Conservation (phyloP, 2,797 vertebrate genomes). For the Urosaurus nigricauda region DNA sequence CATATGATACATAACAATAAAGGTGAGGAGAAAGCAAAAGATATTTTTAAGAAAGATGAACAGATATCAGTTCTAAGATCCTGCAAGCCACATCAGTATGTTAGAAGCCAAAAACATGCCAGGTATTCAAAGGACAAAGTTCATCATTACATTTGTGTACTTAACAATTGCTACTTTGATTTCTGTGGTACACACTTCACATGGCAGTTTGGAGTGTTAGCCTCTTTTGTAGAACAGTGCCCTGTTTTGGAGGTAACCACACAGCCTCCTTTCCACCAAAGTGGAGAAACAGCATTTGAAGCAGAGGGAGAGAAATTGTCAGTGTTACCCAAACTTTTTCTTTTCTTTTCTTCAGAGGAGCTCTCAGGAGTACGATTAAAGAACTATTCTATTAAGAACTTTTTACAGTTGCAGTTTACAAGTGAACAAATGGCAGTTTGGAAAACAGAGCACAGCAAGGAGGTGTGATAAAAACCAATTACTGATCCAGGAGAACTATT, state of each 20-base stretch:
- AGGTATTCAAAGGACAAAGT: background rate
- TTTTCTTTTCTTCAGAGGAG: background rate
- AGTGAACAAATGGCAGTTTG: slow-evolving; percentile 11
- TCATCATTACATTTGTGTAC: background rate
- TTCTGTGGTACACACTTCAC: background rate
- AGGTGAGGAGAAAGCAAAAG: background rate
- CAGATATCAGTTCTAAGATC: background rate
- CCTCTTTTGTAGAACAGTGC: background rate
- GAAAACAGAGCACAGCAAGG: slow-evolving; percentile 27
- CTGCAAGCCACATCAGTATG: background rate
- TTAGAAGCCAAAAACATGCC: background rate
- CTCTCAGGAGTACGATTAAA: slow-evolving; percentile 25
- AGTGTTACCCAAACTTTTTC: slow-evolving; percentile 1
- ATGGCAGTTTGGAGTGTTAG: background rate
- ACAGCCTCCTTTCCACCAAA: background rate
- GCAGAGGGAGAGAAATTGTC: background rate
- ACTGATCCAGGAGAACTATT: background rate
- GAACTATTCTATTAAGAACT: background rate
- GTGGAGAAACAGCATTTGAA: background rate
- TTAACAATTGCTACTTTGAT: background rate
- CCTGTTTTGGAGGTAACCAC: background rate
- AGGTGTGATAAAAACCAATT: slow-evolving; percentile 11
- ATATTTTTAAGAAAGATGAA: background rate
- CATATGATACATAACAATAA: background rate
- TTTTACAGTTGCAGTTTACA: slow-evolving; percentile 25